Evolutionary conservation across 1,140 invertebrate species (phyloP), one percentile per base, ranked within the genome.

Genomic region (Laodelphax striatellus): DNA sequence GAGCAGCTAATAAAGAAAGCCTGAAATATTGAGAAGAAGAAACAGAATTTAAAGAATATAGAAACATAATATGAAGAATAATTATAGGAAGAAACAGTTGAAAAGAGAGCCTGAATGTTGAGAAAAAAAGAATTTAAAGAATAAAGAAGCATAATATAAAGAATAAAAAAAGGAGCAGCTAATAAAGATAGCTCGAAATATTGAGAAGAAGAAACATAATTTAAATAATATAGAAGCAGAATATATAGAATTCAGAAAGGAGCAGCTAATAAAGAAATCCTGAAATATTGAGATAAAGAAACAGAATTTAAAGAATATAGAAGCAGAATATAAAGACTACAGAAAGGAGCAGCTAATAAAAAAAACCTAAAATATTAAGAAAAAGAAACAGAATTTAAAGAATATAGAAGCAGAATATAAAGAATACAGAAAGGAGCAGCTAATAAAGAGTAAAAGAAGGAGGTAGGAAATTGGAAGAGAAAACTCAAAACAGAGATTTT

Each of bases 11-110:
- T n/a, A n/a, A n/a, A n/a, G n/a, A n/a, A n/a, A n/a, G n/a, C n/a
- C n/a, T n/a, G n/a, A n/a, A n/a, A n/a, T n/a, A n/a, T n/a, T 91
- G 65, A 50, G 77, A 74, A 55, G 50, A 58, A 42, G 14, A 19
- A 2, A 53, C 13, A 58, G 8, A 21, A 55, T 10, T n/a, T n/a
- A n/a, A 50, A 10, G 28, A n/a, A 56, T 52, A 42, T 6, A 54
- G 5, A 55, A 22, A 55, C 14, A 11, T 13, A 5, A 54, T 3
- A 24, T 22, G 43, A 17, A n/a, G 34, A 44, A 5, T 46, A n/a
- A n/a, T n/a, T n/a, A n/a, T n/a, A n/a, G n/a, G n/a, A n/a, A n/a
- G n/a, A n/a, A n/a, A n/a, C n/a, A n/a, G n/a, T n/a, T n/a, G n/a
- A n/a, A n/a, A n/a, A n/a, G n/a, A n/a, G n/a, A n/a, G n/a, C n/a